A percentile compares a stretch with the other conserved stretches of the same genome.
These are phyloP conservation scores for Dinothrombium tinctorium DNA, from an alignment of 1,140 invertebrate genomes.

Conservation along the genomic window DNA sequence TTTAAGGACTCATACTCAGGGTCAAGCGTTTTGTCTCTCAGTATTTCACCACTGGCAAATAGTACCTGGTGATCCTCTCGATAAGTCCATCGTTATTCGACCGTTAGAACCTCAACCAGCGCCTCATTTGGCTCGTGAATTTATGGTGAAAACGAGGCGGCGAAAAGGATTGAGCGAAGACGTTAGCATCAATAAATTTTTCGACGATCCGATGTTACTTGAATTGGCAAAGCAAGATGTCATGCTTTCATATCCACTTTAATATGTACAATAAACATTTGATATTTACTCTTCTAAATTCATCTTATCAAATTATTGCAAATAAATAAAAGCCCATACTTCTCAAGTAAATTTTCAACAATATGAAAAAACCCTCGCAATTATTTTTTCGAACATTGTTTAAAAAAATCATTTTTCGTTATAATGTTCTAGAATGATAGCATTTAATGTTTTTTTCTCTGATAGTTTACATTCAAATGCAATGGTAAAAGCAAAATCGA, in stretches of 20 bases:
- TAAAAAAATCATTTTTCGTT: too few relatives aligned
- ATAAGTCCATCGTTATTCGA: conserved; percentile 87
- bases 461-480: too few relatives aligned
- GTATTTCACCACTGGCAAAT: conserved; percentile 99
- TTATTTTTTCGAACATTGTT: too few relatives aligned
- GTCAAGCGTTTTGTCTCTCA: conserved; percentile 90
- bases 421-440: too few relatives aligned
- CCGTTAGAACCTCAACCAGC: conserved; percentile 92
- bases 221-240: conserved; percentile 85
- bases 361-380: too few relatives aligned
- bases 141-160: conserved; percentile 95
- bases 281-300: too few relatives aligned
- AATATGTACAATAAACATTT: too few relatives aligned
- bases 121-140: conserved; percentile 89
- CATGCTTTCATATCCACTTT: background rate
- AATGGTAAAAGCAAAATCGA: too few relatives aligned
- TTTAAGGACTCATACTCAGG: conserved; percentile 88
- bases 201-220: conserved; percentile 99
- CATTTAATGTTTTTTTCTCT: too few relatives aligned
- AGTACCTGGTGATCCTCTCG: conserved; percentile 91
- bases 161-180: conserved; percentile 95
- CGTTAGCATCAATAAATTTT: conserved; percentile 99
- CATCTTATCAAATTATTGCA: too few relatives aligned
- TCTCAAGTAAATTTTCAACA: too few relatives aligned
- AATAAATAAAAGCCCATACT: too few relatives aligned